Evolutionary conservation across 2,797 vertebrate genomes (phyloP), one percentile per base, ranked within the genome.

Genomic region (Halcyon smyrnensis): DNA sequence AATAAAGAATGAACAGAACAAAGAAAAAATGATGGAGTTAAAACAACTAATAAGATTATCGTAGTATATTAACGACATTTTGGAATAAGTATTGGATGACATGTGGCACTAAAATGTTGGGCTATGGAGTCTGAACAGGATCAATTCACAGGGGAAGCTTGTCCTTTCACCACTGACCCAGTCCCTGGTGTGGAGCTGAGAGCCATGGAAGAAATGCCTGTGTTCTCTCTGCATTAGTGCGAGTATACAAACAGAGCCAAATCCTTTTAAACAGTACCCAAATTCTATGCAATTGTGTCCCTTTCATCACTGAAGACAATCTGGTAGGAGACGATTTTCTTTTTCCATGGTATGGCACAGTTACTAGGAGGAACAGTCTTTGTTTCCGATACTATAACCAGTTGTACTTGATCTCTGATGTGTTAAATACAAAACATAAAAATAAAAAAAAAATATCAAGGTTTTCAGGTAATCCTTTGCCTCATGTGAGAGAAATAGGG

Each of bases 21-120:
- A 67, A 78, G 1, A 2, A 65, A 84, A 84, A 25, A 4, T 6
- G 4, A 6, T 2, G 11, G 10, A 1, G 2, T 6, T 46, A 54
- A 79, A 39, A 56, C 7, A 78, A 37, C 14, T 46, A 24, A 71
- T 46, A 28, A 71, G 4, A 2, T 34, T 83, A 75, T 83, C 16
- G 15, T 65, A 13, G 5, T 24, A 18, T 36, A 63, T 15, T 62
- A 25, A 37, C 11, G 8, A 14, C 0, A 3, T n/a, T 78, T 75
- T 71, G 0, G 27, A 51, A 19, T 28, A 57, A 78, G 11, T 43
- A 19, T 63, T 32, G 32, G 12, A 37, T 37, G 2, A 37, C 10
- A 21, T 3, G 13, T 54, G 41, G 11, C 2, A 5, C 14, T 15
- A 84, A 77, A 87, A 53, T 27, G 2, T 18, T n/a, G 2, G 34